These are phyloP conservation scores for Scaptomyza reducta DNA, from an alignment of 2,888 invertebrate species.

Conservation along the genomic window DNA sequence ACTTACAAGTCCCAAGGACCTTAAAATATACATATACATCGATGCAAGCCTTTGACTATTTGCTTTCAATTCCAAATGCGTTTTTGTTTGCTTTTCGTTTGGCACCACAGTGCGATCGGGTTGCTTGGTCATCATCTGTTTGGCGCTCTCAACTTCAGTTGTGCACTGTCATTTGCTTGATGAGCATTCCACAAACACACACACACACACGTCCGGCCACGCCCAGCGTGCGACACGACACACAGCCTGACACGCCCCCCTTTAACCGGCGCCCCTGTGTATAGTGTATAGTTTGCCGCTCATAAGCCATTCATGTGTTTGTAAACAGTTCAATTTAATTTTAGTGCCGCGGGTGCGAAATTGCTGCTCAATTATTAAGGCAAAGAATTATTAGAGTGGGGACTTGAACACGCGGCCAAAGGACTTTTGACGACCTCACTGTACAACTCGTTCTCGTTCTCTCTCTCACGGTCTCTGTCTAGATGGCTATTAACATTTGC, in stretches of 20 bases:
- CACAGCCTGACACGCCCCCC: constrained; percentile 57
- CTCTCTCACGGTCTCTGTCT: neutral
- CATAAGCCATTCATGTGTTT: constrained; percentile 81
- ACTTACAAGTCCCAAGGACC: too few species aligned
- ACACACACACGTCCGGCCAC: constrained; percentile 25
- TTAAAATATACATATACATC: too few species aligned
- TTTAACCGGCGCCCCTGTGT: neutral
- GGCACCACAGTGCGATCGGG: constrained; percentile 55
- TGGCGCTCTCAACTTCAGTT: constrained; percentile 60
- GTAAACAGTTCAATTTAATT: constrained; percentile 80
- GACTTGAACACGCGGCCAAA: constrained; percentile 14
- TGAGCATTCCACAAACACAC: constrained; percentile 54
- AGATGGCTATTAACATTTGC: constrained; percentile 28
- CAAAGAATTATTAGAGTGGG: constrained; percentile 69
- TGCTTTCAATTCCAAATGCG: neutral
- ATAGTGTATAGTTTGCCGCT: constrained; percentile 58
- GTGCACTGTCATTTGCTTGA: constrained; percentile 77
- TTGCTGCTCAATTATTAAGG: constrained; percentile 76
- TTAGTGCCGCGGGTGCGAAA: constrained; percentile 79
- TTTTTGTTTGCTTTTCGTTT: neutral
- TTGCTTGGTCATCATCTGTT: constrained; percentile 76
- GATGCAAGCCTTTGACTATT: neutral
- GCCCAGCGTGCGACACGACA: constrained; percentile 54
- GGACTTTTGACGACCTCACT: constrained; percentile 6
- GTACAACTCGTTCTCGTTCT: neutral